Base-by-base conservation (phyloP, 2,113 vertebrate genomes). In the Ibidorhyncha struthersii region DNA sequence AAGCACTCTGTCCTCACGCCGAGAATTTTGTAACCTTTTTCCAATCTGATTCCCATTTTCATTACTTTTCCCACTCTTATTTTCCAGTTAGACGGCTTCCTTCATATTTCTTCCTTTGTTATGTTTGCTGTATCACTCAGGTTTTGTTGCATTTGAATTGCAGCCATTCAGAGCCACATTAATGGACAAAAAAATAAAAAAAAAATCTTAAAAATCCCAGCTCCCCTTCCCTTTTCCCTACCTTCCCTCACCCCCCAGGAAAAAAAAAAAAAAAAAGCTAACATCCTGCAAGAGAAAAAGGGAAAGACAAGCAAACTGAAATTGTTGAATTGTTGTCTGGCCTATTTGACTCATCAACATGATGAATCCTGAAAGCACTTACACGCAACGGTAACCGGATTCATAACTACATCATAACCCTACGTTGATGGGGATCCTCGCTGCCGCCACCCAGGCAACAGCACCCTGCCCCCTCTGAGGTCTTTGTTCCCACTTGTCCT, bases 41-140 rank as follows among this genome's bases (percentile, higher is more conserved):
- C 55, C 69, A 78, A 40, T 26, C 47, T 23, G 29, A 69, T 61
- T 84, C 59, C 84, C 8, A 12, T 89, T 91, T 92, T 83, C 62
- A 21, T 78, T 74, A 76, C 74, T 96, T 94, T 82, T 16, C 14
- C 19, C 38, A 30, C 69, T 67, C 55, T 80, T n/a, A 62, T 86
- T 94, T 90, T 80, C 59, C 55, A 70, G 45, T 38, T 70, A 61
- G 19, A 40, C 70, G 69, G 84, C 18, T 90, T 88, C 82, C 62
- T 56, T 19, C 17, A 38, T 66, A 82, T 77, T 61, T 70, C 74
- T 47, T 85, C 45, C 66, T 93, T 94, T 94, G 79, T 90, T 86
- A 29, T 2, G 6, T 78, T 78, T 94, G 66, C 88, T 77, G 63
- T 41, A 90, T 83, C 45, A 27, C 58, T 65, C n/a, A 4, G 55